These are phyloP conservation scores for Hydriomena furcata DNA, from an alignment of 2,888 invertebrate genomes.

Conservation along the genomic window DNA sequence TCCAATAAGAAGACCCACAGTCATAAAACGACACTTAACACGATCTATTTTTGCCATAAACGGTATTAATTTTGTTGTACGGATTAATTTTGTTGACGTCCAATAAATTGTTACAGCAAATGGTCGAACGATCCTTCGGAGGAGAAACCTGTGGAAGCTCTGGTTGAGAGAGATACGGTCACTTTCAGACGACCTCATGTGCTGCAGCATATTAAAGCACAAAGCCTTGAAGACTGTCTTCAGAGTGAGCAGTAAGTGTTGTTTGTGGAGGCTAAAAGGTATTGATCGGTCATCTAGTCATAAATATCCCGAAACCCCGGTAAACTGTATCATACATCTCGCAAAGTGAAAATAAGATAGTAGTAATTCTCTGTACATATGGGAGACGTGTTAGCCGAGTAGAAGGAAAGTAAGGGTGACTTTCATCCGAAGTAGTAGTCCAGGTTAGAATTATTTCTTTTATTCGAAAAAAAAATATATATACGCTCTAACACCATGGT, in stretches of 20 bases:
- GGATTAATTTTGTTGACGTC: slow-evolving; percentile 16
- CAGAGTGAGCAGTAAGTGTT: slow-evolving; percentile 44
- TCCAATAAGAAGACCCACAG: slow-evolving; percentile 7
- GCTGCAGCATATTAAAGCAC: slow-evolving; percentile 41
- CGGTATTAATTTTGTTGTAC: slow-evolving; percentile 12
- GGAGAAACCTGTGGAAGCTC: slow-evolving; percentile 17
- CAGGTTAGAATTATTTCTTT: too few relatives aligned
- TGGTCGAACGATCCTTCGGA: slow-evolving; percentile 43
- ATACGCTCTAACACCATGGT: too few relatives aligned
- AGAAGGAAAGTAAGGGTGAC: too few relatives aligned
- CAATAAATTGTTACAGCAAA: slow-evolving; percentile 39
- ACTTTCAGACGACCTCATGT: slow-evolving; percentile 45
- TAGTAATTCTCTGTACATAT: too few relatives aligned
- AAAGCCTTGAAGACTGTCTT: slow-evolving; percentile 47
- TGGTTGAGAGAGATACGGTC: slow-evolving; percentile 46
- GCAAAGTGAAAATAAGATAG: too few relatives aligned
- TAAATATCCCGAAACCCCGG: not conserved
- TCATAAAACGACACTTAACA: slow-evolving; percentile 21
- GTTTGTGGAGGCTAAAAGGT: slow-evolving; percentile 3
- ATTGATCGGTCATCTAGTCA: slow-evolving; percentile 1
- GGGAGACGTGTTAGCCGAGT: too few relatives aligned
- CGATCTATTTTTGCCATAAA: slow-evolving; percentile 17
- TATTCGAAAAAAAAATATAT: too few relatives aligned
- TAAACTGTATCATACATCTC: not conserved
- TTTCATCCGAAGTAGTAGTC: too few relatives aligned